Evolutionary conservation across 2,113 vertebrate species (phyloP).

Genomic region (Chamaea fasciata): DNA sequence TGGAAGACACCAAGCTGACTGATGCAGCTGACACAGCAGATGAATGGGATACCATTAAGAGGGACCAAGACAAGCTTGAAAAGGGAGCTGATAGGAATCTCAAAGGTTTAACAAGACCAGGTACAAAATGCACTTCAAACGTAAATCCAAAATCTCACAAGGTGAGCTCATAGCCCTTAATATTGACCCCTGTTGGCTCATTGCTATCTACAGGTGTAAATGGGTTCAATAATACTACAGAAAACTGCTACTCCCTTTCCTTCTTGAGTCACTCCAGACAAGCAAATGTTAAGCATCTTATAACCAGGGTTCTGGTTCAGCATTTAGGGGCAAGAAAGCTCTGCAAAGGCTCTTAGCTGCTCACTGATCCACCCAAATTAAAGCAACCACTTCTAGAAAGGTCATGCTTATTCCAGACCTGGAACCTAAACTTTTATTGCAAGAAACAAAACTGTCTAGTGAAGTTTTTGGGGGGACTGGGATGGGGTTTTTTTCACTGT

Average conservation of each 20-base stretch:
- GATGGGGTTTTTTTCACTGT: rapidly evolving
- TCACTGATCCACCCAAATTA: background rate
- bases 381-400: background rate
- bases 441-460: background rate
- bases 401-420: background rate
- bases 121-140: background rate
- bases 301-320: background rate
- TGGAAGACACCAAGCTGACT: background rate
- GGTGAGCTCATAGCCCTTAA: background rate
- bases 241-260: background rate
- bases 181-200: background rate
- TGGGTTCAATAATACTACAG: background rate
- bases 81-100: background rate
- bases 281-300: background rate
- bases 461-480: rapidly evolving
- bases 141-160: background rate
- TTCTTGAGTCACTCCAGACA: background rate
- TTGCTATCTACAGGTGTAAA: background rate
- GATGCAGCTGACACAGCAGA: background rate
- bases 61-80: background rate
- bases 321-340: background rate
- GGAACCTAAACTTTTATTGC: background rate
- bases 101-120: background rate
- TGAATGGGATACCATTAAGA: background rate
- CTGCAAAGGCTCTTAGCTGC: background rate